These are phyloP conservation scores for Sinelater perroti DNA, from an alignment of 2,888 invertebrate species.

Conservation along the genomic window DNA sequence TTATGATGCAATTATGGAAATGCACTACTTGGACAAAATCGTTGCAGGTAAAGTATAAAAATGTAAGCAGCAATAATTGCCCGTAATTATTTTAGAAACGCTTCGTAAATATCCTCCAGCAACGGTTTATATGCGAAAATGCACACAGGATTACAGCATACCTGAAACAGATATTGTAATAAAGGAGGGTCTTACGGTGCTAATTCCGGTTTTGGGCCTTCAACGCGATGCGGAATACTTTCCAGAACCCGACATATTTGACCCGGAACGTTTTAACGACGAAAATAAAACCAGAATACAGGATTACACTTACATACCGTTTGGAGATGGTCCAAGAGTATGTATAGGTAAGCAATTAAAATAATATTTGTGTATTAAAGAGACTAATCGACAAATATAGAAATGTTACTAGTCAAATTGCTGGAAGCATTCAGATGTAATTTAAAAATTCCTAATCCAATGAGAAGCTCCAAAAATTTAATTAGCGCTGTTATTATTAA, in stretches of 20 bases:
- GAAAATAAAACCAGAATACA: slow-evolving; percentile 60
- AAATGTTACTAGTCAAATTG: too few relatives aligned
- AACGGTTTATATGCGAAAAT: slow-evolving; percentile 62
- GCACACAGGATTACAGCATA: slow-evolving; percentile 63
- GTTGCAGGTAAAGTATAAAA: slow-evolving; percentile 51
- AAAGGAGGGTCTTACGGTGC: slow-evolving; percentile 63
- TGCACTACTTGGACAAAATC: slow-evolving; percentile 62
- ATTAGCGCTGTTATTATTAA: too few relatives aligned
- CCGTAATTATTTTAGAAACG: slow-evolving; percentile 63
- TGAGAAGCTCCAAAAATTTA: too few relatives aligned
- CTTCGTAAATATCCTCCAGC: slow-evolving; percentile 69
- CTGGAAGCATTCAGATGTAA: too few relatives aligned
- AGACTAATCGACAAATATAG: too few relatives aligned
- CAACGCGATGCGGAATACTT: slow-evolving; percentile 68
- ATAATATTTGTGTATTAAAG: too few relatives aligned
- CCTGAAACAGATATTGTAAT: slow-evolving; percentile 63
- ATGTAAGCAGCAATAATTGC: too few relatives aligned
- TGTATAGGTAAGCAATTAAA: slow-evolving; percentile 65
- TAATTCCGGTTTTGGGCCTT: slow-evolving; percentile 66
- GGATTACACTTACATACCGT: slow-evolving; percentile 64
- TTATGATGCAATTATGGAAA: slow-evolving; percentile 60
- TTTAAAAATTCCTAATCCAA: too few relatives aligned
- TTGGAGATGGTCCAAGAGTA: slow-evolving; percentile 66
- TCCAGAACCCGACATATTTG: slow-evolving; percentile 65
- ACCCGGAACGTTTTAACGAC: slow-evolving; percentile 67